Percentiles rank a stretch among this genome's conserved stretches.
These are phyloP conservation scores for Loriculus beryllinus DNA, from an alignment of 2,797 vertebrate species.

Conservation along the genomic window DNA sequence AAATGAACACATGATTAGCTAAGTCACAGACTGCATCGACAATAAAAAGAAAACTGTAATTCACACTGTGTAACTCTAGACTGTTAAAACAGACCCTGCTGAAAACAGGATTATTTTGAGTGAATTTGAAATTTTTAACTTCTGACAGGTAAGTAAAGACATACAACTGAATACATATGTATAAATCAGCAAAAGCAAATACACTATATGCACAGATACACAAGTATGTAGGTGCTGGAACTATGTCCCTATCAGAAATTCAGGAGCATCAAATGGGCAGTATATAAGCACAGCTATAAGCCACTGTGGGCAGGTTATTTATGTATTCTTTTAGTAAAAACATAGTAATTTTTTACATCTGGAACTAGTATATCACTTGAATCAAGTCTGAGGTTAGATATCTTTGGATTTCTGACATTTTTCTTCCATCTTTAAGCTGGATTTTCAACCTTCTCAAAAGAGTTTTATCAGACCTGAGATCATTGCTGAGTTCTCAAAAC, in stretches of 20 bases:
- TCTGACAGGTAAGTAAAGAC: background rate
- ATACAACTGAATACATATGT: background rate
- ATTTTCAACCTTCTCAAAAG: background rate
- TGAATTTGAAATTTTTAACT: background rate
- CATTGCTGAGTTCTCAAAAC: background rate
- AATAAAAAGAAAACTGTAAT: constrained; percentile 54
- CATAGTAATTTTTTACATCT: background rate
- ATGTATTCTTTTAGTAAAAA: background rate
- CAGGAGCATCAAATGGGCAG: background rate
- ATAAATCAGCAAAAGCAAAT: background rate
- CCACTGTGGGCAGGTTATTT: background rate
- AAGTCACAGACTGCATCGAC: background rate
- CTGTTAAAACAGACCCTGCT: background rate
- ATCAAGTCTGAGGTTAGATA: background rate
- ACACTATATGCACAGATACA: background rate
- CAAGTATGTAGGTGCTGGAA: background rate
- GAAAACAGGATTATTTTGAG: background rate
- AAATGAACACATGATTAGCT: constrained; percentile 62
- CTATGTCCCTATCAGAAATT: background rate
- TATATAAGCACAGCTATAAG: background rate
- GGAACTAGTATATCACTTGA: background rate
- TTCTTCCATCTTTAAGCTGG: background rate
- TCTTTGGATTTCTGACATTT: constrained; percentile 11
- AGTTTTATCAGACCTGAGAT: background rate
- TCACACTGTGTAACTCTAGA: background rate